A percentile compares a stretch with the other conserved stretches of the same genome.
Evolutionary conservation across 1,140 invertebrate genomes (phyloP).

Genomic region (Listronotus bonariensis): DNA sequence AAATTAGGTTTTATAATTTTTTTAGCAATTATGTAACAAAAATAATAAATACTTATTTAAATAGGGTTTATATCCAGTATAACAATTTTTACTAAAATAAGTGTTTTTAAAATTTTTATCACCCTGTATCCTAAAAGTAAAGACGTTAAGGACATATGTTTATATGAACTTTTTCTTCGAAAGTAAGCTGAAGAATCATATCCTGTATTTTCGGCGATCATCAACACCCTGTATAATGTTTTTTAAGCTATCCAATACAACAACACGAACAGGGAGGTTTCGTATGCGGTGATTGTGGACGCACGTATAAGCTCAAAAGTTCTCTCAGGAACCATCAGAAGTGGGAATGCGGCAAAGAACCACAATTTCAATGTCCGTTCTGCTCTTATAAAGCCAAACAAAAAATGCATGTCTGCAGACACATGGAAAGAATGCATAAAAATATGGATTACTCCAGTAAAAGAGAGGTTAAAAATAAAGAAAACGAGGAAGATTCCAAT

Average conservation of each 20-base stretch:
- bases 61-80: too few relatives aligned
- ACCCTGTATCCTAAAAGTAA: too few relatives aligned
- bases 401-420: slow-evolving; percentile 70
- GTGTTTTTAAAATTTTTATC: too few relatives aligned
- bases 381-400: slow-evolving; percentile 62
- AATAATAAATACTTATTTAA: too few relatives aligned
- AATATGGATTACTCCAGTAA: slow-evolving; percentile 54
- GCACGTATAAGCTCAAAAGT: slow-evolving; percentile 82
- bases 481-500: slow-evolving; percentile 30
- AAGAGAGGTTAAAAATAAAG: slow-evolving; percentile 42
- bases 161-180: too few relatives aligned
- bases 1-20: too few relatives aligned
- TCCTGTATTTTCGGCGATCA: too few relatives aligned
- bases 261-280: slow-evolving; percentile 58
- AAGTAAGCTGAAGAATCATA: too few relatives aligned
- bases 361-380: slow-evolving; percentile 61
- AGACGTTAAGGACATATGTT: too few relatives aligned
- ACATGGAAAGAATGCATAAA: slow-evolving; percentile 86
- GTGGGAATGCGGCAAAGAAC: slow-evolving; percentile 77
- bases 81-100: too few relatives aligned
- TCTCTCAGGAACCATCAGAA: slow-evolving; percentile 84
- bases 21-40: too few relatives aligned
- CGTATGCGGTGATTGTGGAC: slow-evolving; percentile 77
- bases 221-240: too few relatives aligned
- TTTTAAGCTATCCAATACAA: slow-evolving; percentile 1